phyloP scores from a whole-genome alignment of 2,113 vertebrate genomes.

The Paraplagusia blochii region DNA sequence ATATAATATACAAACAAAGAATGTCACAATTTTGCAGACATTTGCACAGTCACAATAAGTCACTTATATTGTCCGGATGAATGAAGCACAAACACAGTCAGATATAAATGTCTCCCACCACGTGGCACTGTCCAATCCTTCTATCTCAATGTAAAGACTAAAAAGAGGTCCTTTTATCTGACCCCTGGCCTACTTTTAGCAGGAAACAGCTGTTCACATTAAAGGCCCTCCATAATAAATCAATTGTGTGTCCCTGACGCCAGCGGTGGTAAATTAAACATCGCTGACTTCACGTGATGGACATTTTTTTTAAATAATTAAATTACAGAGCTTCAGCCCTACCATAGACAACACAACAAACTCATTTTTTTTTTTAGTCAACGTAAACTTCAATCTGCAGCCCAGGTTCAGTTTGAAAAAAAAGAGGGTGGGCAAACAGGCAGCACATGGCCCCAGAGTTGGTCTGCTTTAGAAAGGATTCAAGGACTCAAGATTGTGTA shows the following conservation, averaged over 20 bases:
- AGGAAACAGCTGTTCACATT: conserved; percentile 74
- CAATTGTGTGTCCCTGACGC: conserved; percentile 52
- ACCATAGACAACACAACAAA: conserved; percentile 28
- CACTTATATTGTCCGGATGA: background rate
- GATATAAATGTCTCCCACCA: conserved; percentile 16
- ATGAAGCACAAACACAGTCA: conserved; percentile 8
- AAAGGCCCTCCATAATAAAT: conserved; percentile 68
- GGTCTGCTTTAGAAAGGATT: conserved; percentile 15
- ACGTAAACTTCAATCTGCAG: conserved; percentile 49
- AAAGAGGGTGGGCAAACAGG: background rate
- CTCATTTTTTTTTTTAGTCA: conserved; percentile 57
- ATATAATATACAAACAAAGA: conserved; percentile 6
- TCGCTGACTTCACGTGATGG: conserved; percentile 64
- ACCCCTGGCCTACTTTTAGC: conserved; percentile 71
- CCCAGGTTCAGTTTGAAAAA: background rate
- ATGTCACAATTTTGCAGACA: background rate
- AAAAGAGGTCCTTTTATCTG: conserved; percentile 57
- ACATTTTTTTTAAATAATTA: conserved; percentile 74
- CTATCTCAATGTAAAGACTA: conserved; percentile 28
- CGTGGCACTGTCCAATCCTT: conserved; percentile 19
- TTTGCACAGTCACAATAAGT: background rate
- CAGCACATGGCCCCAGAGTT: background rate
- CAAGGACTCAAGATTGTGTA: too few species aligned
- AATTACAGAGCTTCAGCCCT: conserved; percentile 47
- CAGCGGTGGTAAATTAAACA: conserved; percentile 68